Conservation (phyloP, 2,888 invertebrate genomes). For the Ormia ochracea region DNA sequence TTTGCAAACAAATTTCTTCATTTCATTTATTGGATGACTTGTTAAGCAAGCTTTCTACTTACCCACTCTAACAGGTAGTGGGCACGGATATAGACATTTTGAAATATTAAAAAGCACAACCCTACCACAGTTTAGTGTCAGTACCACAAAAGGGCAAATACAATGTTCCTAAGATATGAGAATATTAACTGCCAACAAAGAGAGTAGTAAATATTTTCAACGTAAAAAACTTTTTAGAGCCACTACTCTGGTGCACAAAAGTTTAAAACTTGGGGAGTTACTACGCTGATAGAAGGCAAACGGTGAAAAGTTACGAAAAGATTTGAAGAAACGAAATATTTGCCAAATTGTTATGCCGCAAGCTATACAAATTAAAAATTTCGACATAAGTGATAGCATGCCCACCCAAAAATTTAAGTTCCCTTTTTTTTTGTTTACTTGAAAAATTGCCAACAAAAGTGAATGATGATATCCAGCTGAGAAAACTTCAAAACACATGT, state of each 20-base stretch:
- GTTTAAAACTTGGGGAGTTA: background rate
- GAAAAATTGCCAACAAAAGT: slow-evolving; percentile 63
- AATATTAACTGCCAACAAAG: slow-evolving; percentile 28
- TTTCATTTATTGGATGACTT: slow-evolving; percentile 60
- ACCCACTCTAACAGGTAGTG: background rate
- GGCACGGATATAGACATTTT: slow-evolving; percentile 35
- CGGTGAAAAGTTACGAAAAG: background rate
- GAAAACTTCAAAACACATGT: slow-evolving; percentile 69
- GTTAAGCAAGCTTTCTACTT: slow-evolving; percentile 42
- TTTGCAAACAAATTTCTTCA: slow-evolving; percentile 61
- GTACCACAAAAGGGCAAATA: background rate
- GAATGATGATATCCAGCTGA: slow-evolving; percentile 69
- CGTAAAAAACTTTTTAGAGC: background rate
- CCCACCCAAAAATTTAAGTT: slow-evolving; percentile 25
- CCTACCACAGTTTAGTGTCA: background rate
- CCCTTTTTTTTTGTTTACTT: slow-evolving; percentile 31
- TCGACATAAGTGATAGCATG: slow-evolving; percentile 57
- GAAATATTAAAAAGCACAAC: slow-evolving; percentile 53
- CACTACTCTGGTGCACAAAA: background rate
- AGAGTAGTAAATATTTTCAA: background rate
- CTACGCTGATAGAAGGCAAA: background rate
- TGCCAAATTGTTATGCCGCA: background rate
- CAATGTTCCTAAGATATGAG: slow-evolving; percentile 12
- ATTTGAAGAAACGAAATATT: background rate
- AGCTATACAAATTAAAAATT: slow-evolving; percentile 47